phyloP scores from a whole-genome alignment of 2,113 vertebrate genomes.

The Galbula dea region DNA sequence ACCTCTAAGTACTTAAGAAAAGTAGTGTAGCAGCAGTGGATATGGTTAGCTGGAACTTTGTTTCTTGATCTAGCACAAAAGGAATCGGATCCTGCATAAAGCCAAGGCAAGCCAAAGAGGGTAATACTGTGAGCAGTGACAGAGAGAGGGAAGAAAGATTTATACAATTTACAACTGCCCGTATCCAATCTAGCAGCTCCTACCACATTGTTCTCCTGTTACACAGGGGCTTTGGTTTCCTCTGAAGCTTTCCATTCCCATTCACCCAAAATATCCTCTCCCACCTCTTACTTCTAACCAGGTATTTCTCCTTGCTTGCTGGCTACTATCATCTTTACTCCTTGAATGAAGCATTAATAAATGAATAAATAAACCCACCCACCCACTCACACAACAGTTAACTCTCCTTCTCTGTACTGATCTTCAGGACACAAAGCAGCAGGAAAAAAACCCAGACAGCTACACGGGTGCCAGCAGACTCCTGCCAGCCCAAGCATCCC shows the following conservation, averaged over 20 bases:
- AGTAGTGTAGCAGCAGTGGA: neutral
- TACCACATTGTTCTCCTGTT: neutral
- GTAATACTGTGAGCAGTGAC: fast-evolving
- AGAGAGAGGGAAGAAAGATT: neutral
- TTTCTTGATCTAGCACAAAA: neutral
- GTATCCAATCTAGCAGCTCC: neutral
- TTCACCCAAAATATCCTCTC: neutral
- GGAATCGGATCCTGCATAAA: neutral
- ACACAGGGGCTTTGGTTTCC: neutral
- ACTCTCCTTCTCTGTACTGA: neutral
- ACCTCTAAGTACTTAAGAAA: neutral
- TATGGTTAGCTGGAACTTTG: neutral
- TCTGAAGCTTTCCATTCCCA: neutral
- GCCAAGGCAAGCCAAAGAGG: fast-evolving
- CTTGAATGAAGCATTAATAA: neutral
- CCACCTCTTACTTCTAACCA: neutral
- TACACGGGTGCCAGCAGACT: neutral
- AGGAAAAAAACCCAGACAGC: neutral
- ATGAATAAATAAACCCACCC: neutral
- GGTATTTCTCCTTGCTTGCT: neutral
- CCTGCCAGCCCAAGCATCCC: neutral
- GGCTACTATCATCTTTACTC: neutral
- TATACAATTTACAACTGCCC: neutral
- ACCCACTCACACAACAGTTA: neutral
- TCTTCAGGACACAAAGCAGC: neutral